phyloP scores from a whole-genome alignment of 2,113 vertebrate genomes.

The Ariopsis seemanni region DNA sequence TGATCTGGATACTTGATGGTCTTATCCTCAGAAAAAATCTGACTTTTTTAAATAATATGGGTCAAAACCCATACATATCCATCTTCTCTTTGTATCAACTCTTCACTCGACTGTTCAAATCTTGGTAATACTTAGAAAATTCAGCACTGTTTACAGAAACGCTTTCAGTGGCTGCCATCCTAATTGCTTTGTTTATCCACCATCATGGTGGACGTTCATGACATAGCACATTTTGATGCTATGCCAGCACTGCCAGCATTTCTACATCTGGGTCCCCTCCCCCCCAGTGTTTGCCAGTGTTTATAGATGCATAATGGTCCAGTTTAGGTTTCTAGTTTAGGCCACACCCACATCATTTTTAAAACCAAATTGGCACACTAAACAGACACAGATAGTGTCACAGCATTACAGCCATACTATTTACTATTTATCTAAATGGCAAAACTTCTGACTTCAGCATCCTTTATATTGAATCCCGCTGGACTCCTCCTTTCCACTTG shows the following conservation, averaged over 20 bases:
- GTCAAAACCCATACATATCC: too few relatives aligned
- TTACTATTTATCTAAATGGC: neutral
- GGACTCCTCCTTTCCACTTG: neutral
- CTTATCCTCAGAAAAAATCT: too few relatives aligned
- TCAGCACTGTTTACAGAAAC: too few relatives aligned
- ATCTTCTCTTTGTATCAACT: too few relatives aligned
- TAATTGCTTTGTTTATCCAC: too few relatives aligned
- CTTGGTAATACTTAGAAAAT: too few relatives aligned
- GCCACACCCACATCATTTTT: neutral
- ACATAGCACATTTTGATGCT: neutral
- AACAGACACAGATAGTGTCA: neutral
- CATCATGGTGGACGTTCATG: too few relatives aligned
- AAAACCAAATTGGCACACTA: neutral
- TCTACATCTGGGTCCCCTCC: too few relatives aligned
- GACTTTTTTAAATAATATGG: too few relatives aligned
- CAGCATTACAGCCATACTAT: neutral
- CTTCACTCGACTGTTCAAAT: too few relatives aligned
- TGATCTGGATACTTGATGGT: too few relatives aligned
- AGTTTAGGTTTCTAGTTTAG: neutral
- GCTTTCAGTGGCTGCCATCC: too few relatives aligned
- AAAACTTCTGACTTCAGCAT: neutral
- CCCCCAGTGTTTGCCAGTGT: neutral
- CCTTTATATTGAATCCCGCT: neutral
- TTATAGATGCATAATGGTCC: neutral
- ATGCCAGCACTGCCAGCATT: neutral